A percentile compares a stretch with the other conserved stretches of the same genome.
Conservation (phyloP, 2,113 vertebrate species). For the Columbina picui region DNA sequence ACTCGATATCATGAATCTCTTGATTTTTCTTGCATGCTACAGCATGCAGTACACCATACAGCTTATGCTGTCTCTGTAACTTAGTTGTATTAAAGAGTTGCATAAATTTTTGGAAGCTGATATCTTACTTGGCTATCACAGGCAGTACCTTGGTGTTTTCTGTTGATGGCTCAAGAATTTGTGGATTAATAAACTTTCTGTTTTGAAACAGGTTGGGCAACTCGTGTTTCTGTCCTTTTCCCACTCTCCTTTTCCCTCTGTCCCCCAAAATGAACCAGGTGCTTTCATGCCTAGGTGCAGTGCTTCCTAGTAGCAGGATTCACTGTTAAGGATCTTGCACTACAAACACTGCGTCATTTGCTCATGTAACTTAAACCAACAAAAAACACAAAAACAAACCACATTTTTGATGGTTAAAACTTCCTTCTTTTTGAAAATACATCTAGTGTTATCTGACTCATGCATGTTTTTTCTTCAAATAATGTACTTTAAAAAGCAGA, state of each 20-base stretch:
- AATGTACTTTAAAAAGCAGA: background rate
- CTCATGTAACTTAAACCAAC: background rate
- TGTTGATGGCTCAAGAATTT: background rate
- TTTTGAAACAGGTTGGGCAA: background rate
- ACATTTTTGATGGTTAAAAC: background rate
- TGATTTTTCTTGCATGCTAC: background rate
- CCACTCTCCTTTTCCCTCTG: rapidly evolving
- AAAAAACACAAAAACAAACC: background rate
- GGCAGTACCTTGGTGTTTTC: background rate
- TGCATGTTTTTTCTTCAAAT: background rate
- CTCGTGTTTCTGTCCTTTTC: rapidly evolving
- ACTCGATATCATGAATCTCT: background rate
- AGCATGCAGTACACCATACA: background rate
- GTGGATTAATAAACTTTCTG: background rate
- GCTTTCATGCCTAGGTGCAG: background rate
- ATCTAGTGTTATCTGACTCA: background rate
- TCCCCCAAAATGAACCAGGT: background rate
- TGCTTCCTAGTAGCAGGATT: background rate
- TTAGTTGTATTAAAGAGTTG: background rate
- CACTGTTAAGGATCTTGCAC: background rate
- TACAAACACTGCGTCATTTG: background rate
- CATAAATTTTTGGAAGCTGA: background rate
- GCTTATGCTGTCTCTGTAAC: background rate
- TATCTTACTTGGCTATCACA: background rate
- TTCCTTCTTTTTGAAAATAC: background rate